A percentile compares a stretch with the other conserved stretches of the same genome.
These are phyloP conservation scores for Troides oblongomaculatus DNA, from an alignment of 2,888 invertebrate species.

Conservation along the genomic window DNA sequence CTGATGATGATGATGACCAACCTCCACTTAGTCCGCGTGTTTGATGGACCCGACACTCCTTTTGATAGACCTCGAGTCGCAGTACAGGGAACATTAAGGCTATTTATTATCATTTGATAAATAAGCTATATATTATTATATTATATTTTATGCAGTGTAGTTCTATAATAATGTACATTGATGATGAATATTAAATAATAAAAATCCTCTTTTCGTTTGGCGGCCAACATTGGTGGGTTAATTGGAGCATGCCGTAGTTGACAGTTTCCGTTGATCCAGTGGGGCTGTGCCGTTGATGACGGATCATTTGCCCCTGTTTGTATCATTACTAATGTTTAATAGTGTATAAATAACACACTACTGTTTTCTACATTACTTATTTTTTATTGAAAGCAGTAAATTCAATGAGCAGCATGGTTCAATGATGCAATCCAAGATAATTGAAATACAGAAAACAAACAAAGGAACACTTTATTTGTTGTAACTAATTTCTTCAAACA, in stretches of 20 bases:
- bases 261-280: slow-evolving; percentile 35
- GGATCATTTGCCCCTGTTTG: slow-evolving; percentile 29
- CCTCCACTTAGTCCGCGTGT: too few species aligned
- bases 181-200: neutral
- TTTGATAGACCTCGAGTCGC: too few species aligned
- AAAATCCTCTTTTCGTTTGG: neutral
- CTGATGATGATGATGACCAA: too few species aligned
- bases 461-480: too few species aligned
- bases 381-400: neutral
- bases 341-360: neutral
- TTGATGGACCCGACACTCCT: too few species aligned
- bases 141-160: neutral
- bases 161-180: neutral
- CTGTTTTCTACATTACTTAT: neutral
- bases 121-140: too few species aligned
- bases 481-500: too few species aligned
- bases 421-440: too few species aligned
- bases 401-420: too few species aligned
- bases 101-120: too few species aligned
- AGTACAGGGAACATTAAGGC: too few species aligned
- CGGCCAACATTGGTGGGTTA: slow-evolving; percentile 35
- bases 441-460: too few species aligned
- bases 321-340: neutral
- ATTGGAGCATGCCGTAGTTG: slow-evolving; percentile 42
- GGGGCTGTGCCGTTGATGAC: slow-evolving; percentile 31